Conservation (phyloP, 2,113 vertebrate species). For the Choloepus hoffmanni region DNA sequence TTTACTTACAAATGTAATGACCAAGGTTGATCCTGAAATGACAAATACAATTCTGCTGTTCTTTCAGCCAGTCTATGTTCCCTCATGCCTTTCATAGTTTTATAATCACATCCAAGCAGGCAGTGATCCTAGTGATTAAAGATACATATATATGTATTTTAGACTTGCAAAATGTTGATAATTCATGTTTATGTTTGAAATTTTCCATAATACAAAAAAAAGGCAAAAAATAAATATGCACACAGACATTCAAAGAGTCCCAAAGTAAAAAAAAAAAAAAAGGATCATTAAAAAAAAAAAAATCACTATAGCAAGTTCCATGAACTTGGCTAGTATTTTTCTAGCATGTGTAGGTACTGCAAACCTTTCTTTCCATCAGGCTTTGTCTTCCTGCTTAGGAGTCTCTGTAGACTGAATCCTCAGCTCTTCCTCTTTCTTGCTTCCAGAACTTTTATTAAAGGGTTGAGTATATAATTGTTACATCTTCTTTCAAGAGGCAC, state of each 20-base stretch:
- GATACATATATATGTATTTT: neutral
- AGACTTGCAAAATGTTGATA: neutral
- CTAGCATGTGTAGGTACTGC: too few species aligned
- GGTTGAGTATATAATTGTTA: too few species aligned
- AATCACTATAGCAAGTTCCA: too few species aligned
- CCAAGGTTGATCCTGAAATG: neutral
- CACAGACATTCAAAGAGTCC: neutral
- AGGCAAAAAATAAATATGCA: neutral
- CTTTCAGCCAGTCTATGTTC: neutral
- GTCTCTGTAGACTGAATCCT: neutral
- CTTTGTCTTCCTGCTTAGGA: neutral
- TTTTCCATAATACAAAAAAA: neutral
- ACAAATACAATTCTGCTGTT: neutral
- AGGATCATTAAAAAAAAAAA: too few species aligned
- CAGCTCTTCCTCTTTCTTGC: neutral
- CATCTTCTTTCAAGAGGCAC: neutral
- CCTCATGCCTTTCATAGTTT: neutral
- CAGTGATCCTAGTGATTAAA: neutral
- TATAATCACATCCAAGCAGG: neutral
- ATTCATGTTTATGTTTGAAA: neutral
- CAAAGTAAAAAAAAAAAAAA: too few species aligned
- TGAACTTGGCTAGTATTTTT: too few species aligned
- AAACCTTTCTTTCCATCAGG: neutral
- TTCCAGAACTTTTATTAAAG: neutral
- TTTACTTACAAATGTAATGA: neutral